Evolutionary conservation across 2,797 vertebrate species (phyloP), one percentile per base, ranked within the genome.

Genomic region (Chloroceryle inda): DNA sequence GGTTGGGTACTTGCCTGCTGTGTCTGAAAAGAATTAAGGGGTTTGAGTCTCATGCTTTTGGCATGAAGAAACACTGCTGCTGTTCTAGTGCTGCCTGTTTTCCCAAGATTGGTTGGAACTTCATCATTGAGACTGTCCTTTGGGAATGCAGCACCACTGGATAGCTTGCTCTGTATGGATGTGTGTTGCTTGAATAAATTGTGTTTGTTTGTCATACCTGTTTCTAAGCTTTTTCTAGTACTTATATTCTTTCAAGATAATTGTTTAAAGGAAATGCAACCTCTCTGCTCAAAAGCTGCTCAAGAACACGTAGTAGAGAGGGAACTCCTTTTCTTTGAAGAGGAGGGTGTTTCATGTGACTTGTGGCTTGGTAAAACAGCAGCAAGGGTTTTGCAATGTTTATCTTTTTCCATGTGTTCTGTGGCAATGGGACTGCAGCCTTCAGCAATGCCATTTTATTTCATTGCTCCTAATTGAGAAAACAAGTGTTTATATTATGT

Each of bases 361-460:
- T 89, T 59, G 85, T 90, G 77, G 55, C 74, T 86, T 0, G 1
- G 27, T 88, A 52, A 93, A 79, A 92, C 80, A 55, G 50, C 90
- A 76, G 2, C 47, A 88, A 58, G 47, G 59, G 47, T 94, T 90
- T 68, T 78, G 42, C 80, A 92, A 5, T 76, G 35, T 95, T 95
- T 92, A 63, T 71, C 88, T 89, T 92, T 75, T 63, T 63, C 40
- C 40, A 27, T 75, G 22, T 76, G 50, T 88, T 93, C 79, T 88
- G 1, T 93, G 73, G 76, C 85, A 95, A 76, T 0, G 0, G 85
- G 88, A 97, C 93, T 96, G 96, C 87, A 80, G 26, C 74, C 93
- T 91, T 88, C 67, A 75, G 38, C 20, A 76, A 2, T 52, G 37
- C 27, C 38, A 31, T 92, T 93, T 90, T 37, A 76, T 88, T 91